Conservation (phyloP, 2,888 invertebrate species). For the Xestia xanthographa region DNA sequence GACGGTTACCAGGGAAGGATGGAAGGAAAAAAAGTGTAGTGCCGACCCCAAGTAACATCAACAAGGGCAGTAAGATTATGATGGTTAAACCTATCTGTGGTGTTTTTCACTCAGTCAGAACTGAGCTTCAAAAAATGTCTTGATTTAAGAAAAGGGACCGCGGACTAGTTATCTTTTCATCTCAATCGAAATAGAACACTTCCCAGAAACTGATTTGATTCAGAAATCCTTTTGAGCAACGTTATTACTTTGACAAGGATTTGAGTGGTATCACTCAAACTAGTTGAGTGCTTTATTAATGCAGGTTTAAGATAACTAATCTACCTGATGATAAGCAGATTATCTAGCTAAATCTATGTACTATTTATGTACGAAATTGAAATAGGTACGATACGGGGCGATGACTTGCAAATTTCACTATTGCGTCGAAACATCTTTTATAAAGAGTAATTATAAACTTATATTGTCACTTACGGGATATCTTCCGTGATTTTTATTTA, state of each 20-base stretch:
- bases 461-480: no score
- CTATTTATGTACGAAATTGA: conserved; percentile 13
- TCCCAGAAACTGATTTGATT: conserved; percentile 9
- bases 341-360: not conserved
- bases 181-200: not conserved
- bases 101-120: not conserved
- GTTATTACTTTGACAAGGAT: conserved; percentile 4
- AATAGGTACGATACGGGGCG: not conserved
- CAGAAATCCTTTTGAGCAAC: conserved; percentile 4
- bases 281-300: conserved; percentile 30
- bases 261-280: conserved; percentile 22
- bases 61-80: not conserved
- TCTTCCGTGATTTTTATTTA: no score
- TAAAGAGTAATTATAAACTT: no score
- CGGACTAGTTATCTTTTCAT: not conserved
- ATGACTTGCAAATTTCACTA: not conserved
- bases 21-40: not conserved
- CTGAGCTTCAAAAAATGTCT: not conserved
- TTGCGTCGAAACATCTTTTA: not conserved
- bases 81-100: not conserved
- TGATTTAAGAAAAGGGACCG: not conserved
- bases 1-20: not conserved
- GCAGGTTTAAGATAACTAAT: conserved; percentile 32
- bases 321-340: conserved; percentile 33
- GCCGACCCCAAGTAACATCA: not conserved